These are phyloP conservation scores for Eupeodes latifasciatus DNA, from an alignment of 2,888 invertebrate species.

Conservation along the genomic window DNA sequence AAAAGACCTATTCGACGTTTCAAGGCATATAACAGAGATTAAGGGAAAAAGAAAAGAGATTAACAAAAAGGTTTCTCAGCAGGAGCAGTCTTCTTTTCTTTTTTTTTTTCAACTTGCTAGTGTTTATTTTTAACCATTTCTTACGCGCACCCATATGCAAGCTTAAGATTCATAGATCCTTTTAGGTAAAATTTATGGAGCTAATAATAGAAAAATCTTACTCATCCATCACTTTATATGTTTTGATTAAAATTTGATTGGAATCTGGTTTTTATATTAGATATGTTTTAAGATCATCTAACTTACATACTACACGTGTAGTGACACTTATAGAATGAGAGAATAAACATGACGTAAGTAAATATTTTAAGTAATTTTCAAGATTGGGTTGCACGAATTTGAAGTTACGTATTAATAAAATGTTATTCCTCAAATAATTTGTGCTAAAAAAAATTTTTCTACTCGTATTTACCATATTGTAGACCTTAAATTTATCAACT, in stretches of 20 bases:
- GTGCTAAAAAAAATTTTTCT: too few relatives aligned
- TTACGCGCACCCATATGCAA: neutral
- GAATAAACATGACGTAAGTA: neutral
- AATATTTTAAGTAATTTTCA: neutral
- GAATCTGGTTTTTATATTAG: neutral
- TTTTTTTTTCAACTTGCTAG: neutral
- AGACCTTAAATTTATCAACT: too few relatives aligned
- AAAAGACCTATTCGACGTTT: neutral
- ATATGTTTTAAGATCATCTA: neutral
- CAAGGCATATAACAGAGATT: constrained; percentile 11
- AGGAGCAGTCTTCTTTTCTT: neutral
- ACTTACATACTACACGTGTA: neutral
- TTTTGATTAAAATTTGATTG: neutral
- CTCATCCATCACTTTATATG: constrained; percentile 14
- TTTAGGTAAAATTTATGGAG: neutral
- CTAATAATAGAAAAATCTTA: constrained; percentile 2
- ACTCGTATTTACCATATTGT: too few relatives aligned
- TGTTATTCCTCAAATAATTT: too few relatives aligned
- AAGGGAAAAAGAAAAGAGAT: neutral
- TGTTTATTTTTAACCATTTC: neutral
- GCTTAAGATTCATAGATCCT: neutral
- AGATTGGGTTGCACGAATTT: neutral
- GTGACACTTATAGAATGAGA: neutral
- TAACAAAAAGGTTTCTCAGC: neutral
- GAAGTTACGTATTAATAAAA: neutral